A percentile compares a stretch with the other conserved stretches of the same genome.
Conservation (phyloP, 64 coral and sea anemone genomes). For the Acropora yongei region DNA sequence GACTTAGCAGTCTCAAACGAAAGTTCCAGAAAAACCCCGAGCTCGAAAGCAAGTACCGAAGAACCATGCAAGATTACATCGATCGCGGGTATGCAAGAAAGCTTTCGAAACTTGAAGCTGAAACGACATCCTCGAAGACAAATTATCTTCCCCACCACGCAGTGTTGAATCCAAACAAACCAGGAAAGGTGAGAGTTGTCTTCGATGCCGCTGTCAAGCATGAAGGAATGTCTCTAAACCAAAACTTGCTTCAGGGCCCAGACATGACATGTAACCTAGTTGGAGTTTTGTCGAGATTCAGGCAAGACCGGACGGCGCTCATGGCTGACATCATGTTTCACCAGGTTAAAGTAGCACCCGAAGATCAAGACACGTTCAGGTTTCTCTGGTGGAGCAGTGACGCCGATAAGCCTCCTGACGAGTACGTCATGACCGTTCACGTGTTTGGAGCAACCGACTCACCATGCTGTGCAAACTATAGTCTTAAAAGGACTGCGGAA, state of each 20-base stretch:
- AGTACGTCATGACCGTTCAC: constrained; percentile 66
- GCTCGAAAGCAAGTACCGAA: constrained; percentile 33
- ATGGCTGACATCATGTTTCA: constrained; percentile 53
- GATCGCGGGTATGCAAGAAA: background rate
- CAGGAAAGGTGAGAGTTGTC: constrained; percentile 27
- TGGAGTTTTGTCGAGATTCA: constrained; percentile 42
- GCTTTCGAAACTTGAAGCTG: background rate
- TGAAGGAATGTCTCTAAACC: constrained; percentile 38
- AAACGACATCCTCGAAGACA: background rate
- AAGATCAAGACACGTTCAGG: constrained; percentile 58
- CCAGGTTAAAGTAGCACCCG: constrained; percentile 41
- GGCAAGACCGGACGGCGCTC: constrained; percentile 8
- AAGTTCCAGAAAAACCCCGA: constrained; percentile 30
- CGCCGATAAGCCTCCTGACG: background rate
- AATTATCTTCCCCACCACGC: constrained; percentile 57
- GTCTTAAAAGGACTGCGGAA: background rate
- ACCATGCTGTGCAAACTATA: constrained; percentile 43
- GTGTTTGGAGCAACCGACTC: constrained; percentile 67
- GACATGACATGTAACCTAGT: constrained; percentile 12
- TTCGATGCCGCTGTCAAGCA: constrained; percentile 51
- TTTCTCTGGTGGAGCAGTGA: constrained; percentile 56
- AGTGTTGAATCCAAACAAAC: constrained; percentile 50
- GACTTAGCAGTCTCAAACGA: constrained; percentile 10
- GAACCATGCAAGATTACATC: constrained; percentile 36
- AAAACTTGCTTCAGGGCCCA: constrained; percentile 34